Conservation (phyloP, 2,797 vertebrate genomes). For the Staurois parvus region DNA sequence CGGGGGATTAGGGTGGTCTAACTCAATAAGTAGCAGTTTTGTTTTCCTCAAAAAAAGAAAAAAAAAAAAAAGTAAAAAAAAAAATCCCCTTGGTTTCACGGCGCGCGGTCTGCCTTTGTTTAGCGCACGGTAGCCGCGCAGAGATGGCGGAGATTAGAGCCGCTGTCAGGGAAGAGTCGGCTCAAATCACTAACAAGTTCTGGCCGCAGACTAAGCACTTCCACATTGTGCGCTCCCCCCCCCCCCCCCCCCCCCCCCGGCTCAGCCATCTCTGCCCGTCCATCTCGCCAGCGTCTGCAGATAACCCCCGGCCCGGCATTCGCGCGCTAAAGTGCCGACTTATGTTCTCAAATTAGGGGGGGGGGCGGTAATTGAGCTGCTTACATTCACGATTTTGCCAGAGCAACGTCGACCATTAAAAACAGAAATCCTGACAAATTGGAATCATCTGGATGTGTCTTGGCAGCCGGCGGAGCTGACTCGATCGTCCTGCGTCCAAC, state of each 20-base stretch:
- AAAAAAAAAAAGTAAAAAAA: background rate
- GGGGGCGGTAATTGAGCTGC: conserved; percentile 60
- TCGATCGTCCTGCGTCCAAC: conserved; percentile 70
- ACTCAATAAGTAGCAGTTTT: conserved; percentile 42
- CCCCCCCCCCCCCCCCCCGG: too few relatives aligned
- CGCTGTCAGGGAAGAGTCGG: conserved; percentile 27
- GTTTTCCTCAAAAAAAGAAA: conserved; percentile 29
- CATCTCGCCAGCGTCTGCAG: conserved; percentile 56
- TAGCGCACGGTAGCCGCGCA: conserved; percentile 45
- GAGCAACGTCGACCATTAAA: conserved; percentile 71
- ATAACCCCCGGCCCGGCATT: conserved; percentile 60
- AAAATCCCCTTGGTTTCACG: background rate
- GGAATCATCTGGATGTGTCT: conserved; percentile 73
- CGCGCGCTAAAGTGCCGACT: conserved; percentile 46
- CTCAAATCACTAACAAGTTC: conserved; percentile 57
- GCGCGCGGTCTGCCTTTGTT: conserved; percentile 18
- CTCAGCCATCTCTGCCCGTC: conserved; percentile 34
- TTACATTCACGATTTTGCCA: conserved; percentile 67
- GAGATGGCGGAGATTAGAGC: too few relatives aligned
- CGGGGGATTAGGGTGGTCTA: conserved; percentile 34
- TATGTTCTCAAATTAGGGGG: conserved; percentile 60
- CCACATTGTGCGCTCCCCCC: conserved; percentile 24
- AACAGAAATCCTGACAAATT: conserved; percentile 72
- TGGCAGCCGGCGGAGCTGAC: conserved; percentile 67
- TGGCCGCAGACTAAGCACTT: conserved; percentile 65